These are phyloP conservation scores for Syngnathus typhle DNA, from an alignment of 2,113 vertebrate species.

Conservation along the genomic window DNA sequence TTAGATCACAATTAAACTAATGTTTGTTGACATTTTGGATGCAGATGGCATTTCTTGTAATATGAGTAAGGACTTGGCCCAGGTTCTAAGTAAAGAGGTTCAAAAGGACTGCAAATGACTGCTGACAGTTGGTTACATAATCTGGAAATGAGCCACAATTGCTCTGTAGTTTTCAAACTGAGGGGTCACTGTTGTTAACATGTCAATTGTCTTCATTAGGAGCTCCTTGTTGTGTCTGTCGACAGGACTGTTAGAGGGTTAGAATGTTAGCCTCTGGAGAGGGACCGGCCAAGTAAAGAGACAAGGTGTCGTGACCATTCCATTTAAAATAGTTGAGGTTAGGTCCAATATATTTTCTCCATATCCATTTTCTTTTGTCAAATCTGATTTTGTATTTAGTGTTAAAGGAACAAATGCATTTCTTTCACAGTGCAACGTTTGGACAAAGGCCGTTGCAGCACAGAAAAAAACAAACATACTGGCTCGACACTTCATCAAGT, in stretches of 20 bases:
- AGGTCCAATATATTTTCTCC: too few relatives aligned
- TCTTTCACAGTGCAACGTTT: background rate
- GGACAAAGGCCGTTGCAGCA: too few relatives aligned
- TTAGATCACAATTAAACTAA: constrained; percentile 11
- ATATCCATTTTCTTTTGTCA: too few relatives aligned
- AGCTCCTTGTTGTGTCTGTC: background rate
- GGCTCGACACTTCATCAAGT: background rate
- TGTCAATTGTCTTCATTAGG: constrained; percentile 1
- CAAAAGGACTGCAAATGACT: constrained; percentile 13
- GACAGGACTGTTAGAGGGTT: background rate
- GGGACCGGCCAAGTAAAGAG: too few relatives aligned
- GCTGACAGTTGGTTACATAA: constrained; percentile 27
- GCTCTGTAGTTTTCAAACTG: background rate
- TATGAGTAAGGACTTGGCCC: background rate
- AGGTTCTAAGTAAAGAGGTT: background rate
- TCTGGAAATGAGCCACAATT: background rate
- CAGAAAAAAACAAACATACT: too few relatives aligned
- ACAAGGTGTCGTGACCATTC: too few relatives aligned
- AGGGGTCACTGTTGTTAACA: constrained; percentile 1
- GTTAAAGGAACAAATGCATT: background rate
- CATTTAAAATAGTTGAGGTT: too few relatives aligned
- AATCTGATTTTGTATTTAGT: too few relatives aligned
- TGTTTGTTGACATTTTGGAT: background rate
- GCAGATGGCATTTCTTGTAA: constrained; percentile 11
- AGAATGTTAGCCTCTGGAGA: background rate